Evolutionary conservation across 2,888 invertebrate species (phyloP), one percentile per base, ranked within the genome.

Genomic region (Xylota segnis): DNA sequence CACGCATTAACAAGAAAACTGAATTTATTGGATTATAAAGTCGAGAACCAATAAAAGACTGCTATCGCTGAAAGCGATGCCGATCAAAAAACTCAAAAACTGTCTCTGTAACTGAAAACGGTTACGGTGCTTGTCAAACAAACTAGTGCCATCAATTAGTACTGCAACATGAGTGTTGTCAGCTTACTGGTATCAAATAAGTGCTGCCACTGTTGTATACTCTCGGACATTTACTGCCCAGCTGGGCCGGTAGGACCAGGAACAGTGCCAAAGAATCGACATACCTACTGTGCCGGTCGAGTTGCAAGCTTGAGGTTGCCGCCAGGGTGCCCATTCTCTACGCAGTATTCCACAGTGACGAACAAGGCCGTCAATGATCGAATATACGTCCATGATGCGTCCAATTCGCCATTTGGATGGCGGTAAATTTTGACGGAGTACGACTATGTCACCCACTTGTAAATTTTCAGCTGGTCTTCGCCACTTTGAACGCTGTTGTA

Each of bases 401-500:
- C 65, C 34, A n/a, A 50, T 10, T 12, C 34, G 47, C 65, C 50
- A 47, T 23, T 65, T 9, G 4, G 63, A 47, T 29, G 61, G 32
- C 4, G 72, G 59, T 6, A 61, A 27, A 52, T 50, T 14, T 52
- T 72, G 56, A 32, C 65, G 88, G 9, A 86, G 72, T 0, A 61
- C 32, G 2, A 87, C 68, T 4, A 47, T 27, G 4, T 89, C 87
- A 0, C n/a, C 12, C 0, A 89, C 43, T 5, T 84, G 52, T 5
- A 89, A 88, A 43, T 90, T 89, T 0, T 71, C 54, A 4, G 14
- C 47, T 18, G 18, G 16, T 3, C 18, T 29, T 5, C 23, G 59
- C 47, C 34, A 71, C 5, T 18, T 71, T n/a, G 10, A 10, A 4
- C 59, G 59, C 59, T 72, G 59, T 29, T 72, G 71, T 43, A 59